These are phyloP conservation scores for Lagopus muta DNA, from an alignment of 2,113 vertebrate genomes.

Conservation along the genomic window DNA sequence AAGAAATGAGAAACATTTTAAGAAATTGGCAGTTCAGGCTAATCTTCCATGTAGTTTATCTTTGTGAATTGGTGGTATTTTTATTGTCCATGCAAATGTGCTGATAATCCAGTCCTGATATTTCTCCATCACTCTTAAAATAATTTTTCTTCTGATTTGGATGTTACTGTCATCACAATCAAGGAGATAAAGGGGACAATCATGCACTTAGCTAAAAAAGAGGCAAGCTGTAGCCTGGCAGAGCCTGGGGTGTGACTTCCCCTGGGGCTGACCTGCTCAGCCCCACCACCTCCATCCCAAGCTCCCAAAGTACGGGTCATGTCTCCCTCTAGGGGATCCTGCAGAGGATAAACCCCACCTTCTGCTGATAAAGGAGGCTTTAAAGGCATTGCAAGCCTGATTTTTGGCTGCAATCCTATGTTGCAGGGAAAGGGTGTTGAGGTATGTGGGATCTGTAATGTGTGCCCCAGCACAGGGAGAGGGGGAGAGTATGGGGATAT, in stretches of 20 bases:
- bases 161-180: rapidly evolving
- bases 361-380: neutral
- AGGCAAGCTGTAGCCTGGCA: rapidly evolving
- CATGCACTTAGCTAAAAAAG: rapidly evolving
- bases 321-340: slow-evolving; percentile 64
- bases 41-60: slow-evolving; percentile 55
- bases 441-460: neutral
- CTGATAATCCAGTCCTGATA: neutral
- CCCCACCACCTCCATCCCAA: neutral
- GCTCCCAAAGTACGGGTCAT: slow-evolving; percentile 55
- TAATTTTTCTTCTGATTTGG: neutral
- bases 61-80: slow-evolving; percentile 24
- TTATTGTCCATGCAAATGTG: slow-evolving; percentile 10
- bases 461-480: rapidly evolving
- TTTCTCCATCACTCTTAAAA: neutral
- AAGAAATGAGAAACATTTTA: slow-evolving; percentile 69
- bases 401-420: rapidly evolving
- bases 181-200: neutral
- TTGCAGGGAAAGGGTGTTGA: neutral
- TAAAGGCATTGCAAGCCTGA: rapidly evolving
- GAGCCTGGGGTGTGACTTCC: neutral
- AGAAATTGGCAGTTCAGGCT: slow-evolving; percentile 56
- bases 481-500: neutral
- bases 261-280: rapidly evolving
- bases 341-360: neutral